Evolutionary conservation across 64 coral and sea anemone species (phyloP).

Genomic region (Anthopleura sola): DNA sequence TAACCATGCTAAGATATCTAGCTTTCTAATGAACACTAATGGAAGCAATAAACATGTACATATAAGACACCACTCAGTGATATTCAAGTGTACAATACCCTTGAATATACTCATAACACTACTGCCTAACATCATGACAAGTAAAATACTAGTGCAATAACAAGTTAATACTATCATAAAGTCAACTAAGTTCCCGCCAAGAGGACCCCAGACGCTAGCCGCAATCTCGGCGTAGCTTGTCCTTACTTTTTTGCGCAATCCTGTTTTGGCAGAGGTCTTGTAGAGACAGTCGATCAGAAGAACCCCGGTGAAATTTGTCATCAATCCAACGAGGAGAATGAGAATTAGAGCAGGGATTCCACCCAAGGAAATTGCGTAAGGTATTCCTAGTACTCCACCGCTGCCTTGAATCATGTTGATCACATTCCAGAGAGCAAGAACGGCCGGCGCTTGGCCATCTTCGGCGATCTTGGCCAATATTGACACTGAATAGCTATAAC

Average conservation of each 20-base stretch:
- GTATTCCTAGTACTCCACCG: slow-evolving; percentile 47
- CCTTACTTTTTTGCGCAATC: slow-evolving; percentile 63
- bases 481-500: slow-evolving; percentile 15
- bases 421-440: slow-evolving; percentile 70
- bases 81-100: background rate
- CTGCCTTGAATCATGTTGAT: slow-evolving; percentile 66
- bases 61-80: slow-evolving; percentile 56
- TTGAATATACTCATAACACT: slow-evolving; percentile 38
- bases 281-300: slow-evolving; percentile 64
- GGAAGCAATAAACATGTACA: slow-evolving; percentile 42
- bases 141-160: slow-evolving; percentile 40
- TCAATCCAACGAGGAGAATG: slow-evolving; percentile 47
- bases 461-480: slow-evolving; percentile 44
- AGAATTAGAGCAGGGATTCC: slow-evolving; percentile 42
- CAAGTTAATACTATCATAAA: slow-evolving; percentile 43
- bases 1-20: slow-evolving; percentile 67
- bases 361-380: slow-evolving; percentile 58
- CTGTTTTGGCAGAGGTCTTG: slow-evolving; percentile 58
- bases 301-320: slow-evolving; percentile 38
- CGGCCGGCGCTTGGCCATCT: slow-evolving; percentile 63
- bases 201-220: slow-evolving; percentile 60
- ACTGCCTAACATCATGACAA: slow-evolving; percentile 47
- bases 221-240: slow-evolving; percentile 73
- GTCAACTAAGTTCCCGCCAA: slow-evolving; percentile 61
- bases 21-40: slow-evolving; percentile 52